Evolutionary conservation across 2,797 vertebrate genomes (phyloP).

Genomic region (Hapalemur alaotrensis): DNA sequence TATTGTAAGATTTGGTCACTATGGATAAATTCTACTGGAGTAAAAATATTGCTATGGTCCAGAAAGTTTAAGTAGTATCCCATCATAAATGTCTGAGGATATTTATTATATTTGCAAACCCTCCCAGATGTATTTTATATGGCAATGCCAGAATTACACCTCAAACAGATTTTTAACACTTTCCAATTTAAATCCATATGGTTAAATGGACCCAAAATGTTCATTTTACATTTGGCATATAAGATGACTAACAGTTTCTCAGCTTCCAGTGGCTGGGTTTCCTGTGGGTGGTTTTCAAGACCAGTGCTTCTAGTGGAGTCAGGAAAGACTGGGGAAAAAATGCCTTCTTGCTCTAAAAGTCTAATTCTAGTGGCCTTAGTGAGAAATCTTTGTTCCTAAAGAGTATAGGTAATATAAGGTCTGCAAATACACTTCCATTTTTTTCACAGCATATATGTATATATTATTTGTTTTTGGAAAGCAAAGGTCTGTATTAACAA

Average conservation of each 20-base stretch:
- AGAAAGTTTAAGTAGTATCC: conserved; percentile 3
- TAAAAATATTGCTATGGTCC: not conserved
- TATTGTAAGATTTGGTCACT: not conserved
- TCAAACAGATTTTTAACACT: conserved; percentile 57
- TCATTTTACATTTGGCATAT: conserved; percentile 56
- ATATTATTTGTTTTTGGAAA: not conserved
- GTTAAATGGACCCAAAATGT: conserved; percentile 58
- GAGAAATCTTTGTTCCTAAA: not conserved
- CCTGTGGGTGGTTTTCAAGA: not conserved
- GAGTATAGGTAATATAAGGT: not conserved
- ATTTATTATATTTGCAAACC: conserved; percentile 24
- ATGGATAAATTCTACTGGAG: not conserved
- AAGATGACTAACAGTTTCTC: conserved; percentile 46
- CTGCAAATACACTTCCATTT: not conserved
- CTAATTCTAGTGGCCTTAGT: not conserved
- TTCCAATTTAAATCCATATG: conserved; percentile 62
- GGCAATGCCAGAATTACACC: conserved; percentile 40
- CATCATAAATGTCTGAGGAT: conserved; percentile 19
- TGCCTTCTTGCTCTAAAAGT: not conserved
- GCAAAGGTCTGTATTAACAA: conserved; percentile 7
- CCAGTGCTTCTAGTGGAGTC: not conserved
- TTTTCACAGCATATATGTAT: not conserved
- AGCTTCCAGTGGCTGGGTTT: conserved; percentile 25
- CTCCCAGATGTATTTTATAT: conserved; percentile 28
- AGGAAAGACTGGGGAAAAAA: not conserved